phyloP scores from a whole-genome alignment of 1,140 invertebrate species.

The Aphis gossypii region DNA sequence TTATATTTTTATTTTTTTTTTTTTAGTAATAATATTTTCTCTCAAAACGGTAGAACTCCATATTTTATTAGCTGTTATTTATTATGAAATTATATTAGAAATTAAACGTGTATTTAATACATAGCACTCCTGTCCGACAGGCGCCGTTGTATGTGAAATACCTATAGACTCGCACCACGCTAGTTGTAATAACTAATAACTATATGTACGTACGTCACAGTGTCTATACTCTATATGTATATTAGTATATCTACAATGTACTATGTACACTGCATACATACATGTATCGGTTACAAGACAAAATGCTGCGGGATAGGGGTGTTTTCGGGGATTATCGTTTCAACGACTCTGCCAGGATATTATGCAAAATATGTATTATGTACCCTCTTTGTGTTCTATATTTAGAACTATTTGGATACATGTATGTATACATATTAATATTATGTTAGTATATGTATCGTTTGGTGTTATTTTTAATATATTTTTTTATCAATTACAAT shows the following conservation, averaged over 20 bases:
- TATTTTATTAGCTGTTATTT: not conserved
- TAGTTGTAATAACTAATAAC: not conserved
- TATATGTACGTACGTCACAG: not conserved
- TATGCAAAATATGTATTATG: not conserved
- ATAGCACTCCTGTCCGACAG: not conserved
- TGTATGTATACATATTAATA: not conserved
- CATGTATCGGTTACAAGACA: not conserved
- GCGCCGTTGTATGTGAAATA: no score
- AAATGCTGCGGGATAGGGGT: no score
- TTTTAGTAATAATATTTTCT: not conserved
- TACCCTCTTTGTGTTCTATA: not conserved
- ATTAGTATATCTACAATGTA: not conserved
- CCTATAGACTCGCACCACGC: not conserved
- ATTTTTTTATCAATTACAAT: conserved; percentile 14
- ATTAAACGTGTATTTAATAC: not conserved
- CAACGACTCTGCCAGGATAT: not conserved
- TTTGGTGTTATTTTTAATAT: not conserved
- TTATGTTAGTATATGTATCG: not conserved
- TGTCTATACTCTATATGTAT: not conserved
- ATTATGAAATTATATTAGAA: not conserved
- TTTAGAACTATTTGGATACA: not conserved
- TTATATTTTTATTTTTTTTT: not conserved
- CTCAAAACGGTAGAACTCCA: not conserved
- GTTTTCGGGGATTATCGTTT: conserved; percentile 31
- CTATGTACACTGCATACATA: not conserved